Evolutionary conservation across 2,797 vertebrate species (phyloP), one percentile per base, ranked within the genome.

Genomic region (Rhynchonycteris naso): DNA sequence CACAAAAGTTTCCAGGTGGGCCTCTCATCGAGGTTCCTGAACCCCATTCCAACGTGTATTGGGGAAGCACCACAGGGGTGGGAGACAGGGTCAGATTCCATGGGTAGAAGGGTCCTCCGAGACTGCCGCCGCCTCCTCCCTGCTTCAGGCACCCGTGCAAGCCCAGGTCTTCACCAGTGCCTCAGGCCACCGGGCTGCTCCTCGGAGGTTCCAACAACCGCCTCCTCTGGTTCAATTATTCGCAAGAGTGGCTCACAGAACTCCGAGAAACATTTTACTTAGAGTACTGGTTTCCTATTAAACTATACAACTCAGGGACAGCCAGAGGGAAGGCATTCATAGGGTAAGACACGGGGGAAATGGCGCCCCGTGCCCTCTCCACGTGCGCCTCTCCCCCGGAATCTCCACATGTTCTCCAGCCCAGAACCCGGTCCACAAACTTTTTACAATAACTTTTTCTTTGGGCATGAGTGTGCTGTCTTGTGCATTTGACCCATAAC

Each of bases 351-450:
- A 4, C 16, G 26, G 33, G 26, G n/a, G 35, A 18, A 66, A 33
- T 18, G 14, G n/a, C 16, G 14, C 59, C 38, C 59, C 72, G 38
- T 15, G 18, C 22, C 43, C 7, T 8, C 6, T 26, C 61, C 59
- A 30, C 38, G 56, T 18, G n/a, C 6, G 6, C 43, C n/a, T 5
- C 7, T 50, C 43, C 28, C 30, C 58, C 30, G 5, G 21, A 24
- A 63, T 3, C n/a, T 18, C 30, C 61, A 6, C 2, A 0, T 1
- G 33, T 16, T n/a, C 8, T 28, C 26, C 26, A 66, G 7, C 50
- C 33, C 33, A 14, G 19, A 43, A 2, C 21, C 35, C 8, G 22
- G 30, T 19, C 35, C 11, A 16, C 61, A 43, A 58, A 79, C n/a
- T 76, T 33, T 38, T 86, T 58, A 14, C 1, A 93, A 26, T 16